These are phyloP conservation scores for Acropternis orthonyx DNA, from an alignment of 2,797 vertebrate genomes.

Conservation along the genomic window DNA sequence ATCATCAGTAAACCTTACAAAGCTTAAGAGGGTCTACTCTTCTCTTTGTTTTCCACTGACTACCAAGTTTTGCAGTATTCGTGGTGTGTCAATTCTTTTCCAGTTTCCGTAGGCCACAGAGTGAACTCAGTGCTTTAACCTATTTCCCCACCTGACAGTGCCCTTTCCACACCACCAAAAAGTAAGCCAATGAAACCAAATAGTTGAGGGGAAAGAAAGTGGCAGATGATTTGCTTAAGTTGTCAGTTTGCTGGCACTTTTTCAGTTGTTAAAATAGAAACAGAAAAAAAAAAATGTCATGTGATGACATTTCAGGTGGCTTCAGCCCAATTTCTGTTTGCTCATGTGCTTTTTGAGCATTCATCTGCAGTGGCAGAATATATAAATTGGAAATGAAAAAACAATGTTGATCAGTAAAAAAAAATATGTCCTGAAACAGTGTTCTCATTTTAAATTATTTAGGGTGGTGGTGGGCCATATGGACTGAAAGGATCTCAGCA, in stretches of 20 bases:
- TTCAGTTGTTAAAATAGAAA: background rate
- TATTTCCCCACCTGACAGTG: background rate
- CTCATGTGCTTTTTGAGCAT: background rate
- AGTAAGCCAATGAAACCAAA: background rate
- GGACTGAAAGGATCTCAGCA: background rate
- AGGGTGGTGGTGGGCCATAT: background rate
- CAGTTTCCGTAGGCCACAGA: background rate
- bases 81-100: background rate
- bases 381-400: background rate
- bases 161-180: background rate
- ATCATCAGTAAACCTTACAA: background rate
- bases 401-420: background rate
- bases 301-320: background rate
- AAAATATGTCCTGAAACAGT: background rate
- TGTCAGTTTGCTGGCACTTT: background rate
- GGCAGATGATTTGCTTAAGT: background rate
- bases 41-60: background rate
- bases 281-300: background rate
- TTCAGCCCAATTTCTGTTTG: background rate
- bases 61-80: background rate
- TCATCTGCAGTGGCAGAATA: background rate
- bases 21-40: background rate
- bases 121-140: background rate
- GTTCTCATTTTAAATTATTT: background rate
- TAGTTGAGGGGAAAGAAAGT: background rate